A percentile compares a stretch with the other conserved stretches of the same genome.
phyloP scores from a whole-genome alignment of 2,888 invertebrate genomes.

The Serrognathus titanus region DNA sequence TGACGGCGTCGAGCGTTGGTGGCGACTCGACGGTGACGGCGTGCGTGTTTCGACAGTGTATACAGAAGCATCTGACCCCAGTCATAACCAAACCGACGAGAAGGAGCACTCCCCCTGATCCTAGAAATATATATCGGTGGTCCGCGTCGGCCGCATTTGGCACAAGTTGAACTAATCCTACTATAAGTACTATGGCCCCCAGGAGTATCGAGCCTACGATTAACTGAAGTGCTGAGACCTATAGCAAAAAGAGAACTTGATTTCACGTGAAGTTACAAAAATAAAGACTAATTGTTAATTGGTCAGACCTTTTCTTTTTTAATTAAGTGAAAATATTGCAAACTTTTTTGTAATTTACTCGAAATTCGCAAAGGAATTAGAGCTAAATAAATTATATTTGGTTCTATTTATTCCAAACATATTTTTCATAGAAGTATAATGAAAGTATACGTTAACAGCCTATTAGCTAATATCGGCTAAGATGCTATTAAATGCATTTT shows the following conservation, averaged over 20 bases:
- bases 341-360: neutral
- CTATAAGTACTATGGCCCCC: conserved; percentile 70
- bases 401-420: too few species aligned
- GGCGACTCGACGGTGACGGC: conserved; percentile 47
- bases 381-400: too few species aligned
- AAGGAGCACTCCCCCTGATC: conserved; percentile 62
- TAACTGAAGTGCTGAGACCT: conserved; percentile 71
- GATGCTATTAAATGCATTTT: too few species aligned
- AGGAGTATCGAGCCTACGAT: conserved; percentile 71
- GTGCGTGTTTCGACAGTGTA: conserved; percentile 54
- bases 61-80: conserved; percentile 64
- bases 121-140: conserved; percentile 68
- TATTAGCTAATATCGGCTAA: too few species aligned
- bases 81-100: conserved; percentile 62
- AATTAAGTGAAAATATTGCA: neutral
- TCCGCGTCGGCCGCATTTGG: conserved; percentile 75
- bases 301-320: neutral
- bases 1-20: conserved; percentile 50
- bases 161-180: conserved; percentile 72
- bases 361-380: too few species aligned
- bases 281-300: neutral
- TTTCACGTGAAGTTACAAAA: neutral
- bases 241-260: conserved; percentile 26
- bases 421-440: too few species aligned
- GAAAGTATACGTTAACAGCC: too few species aligned